A percentile compares a stretch with the other conserved stretches of the same genome.
Conservation (phyloP, 2,797 vertebrate genomes). For the Anguilla megastoma region DNA sequence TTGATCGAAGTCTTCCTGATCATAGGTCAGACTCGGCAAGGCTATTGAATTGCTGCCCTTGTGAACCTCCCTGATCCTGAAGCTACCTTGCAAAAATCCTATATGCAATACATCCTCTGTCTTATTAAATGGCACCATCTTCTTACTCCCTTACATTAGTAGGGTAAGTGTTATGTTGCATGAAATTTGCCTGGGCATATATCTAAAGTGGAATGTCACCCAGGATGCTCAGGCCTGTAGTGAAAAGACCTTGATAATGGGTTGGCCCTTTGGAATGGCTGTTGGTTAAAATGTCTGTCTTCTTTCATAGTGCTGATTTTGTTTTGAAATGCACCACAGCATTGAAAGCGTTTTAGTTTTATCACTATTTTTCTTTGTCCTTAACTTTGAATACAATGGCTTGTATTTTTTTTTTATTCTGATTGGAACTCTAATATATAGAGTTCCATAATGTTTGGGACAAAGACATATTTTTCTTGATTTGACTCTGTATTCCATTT, state of each 20-base stretch:
- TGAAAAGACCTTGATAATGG: not conserved
- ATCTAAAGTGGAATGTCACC: not conserved
- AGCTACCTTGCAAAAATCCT: conserved; percentile 24
- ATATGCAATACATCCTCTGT: conserved; percentile 26
- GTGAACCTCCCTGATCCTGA: not conserved
- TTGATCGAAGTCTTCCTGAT: conserved; percentile 35
- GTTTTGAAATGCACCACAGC: not conserved
- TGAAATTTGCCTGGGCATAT: not conserved
- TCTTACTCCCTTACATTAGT: not conserved
- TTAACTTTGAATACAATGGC: not conserved
- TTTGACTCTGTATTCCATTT: no score
- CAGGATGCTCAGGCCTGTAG: not conserved
- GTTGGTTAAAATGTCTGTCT: not conserved
- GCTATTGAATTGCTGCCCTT: conserved; percentile 28
- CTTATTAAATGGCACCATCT: conserved; percentile 18
- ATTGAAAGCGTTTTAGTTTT: not conserved
- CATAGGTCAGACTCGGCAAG: conserved; percentile 35
- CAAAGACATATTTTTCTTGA: no score
- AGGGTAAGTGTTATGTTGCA: not conserved
- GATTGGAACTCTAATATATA: no score
- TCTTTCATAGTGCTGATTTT: not conserved
- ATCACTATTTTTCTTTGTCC: not conserved
- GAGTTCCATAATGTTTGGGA: no score
- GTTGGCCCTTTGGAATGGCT: not conserved
- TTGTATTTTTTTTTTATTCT: no score